These are phyloP conservation scores for Miniopterus natalensis DNA, from an alignment of 2,113 vertebrate species.

Conservation along the genomic window DNA sequence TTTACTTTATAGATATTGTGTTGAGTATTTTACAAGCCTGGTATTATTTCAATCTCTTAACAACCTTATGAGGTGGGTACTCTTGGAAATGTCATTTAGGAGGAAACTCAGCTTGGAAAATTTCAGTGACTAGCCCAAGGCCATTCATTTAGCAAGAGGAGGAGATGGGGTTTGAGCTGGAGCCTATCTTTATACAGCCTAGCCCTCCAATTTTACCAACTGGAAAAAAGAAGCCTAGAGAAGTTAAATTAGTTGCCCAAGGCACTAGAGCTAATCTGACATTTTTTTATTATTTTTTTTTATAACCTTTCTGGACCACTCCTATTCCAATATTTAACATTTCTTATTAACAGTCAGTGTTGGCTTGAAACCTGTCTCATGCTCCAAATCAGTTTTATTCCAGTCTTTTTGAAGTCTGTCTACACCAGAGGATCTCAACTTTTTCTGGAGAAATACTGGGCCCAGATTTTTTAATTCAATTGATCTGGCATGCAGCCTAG, in stretches of 20 bases:
- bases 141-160: neutral
- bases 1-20: neutral
- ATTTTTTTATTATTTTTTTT: neutral
- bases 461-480: neutral
- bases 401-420: neutral
- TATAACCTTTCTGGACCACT: neutral
- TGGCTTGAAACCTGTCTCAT: neutral
- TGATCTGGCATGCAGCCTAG: neutral
- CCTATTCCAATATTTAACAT: neutral
- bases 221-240: neutral
- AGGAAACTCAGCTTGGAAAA: neutral
- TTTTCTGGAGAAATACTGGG: neutral
- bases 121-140: neutral
- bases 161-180: neutral
- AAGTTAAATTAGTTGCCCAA: neutral
- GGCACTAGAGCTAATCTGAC: neutral
- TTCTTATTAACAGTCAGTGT: neutral
- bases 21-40: neutral
- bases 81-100: neutral
- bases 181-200: neutral
- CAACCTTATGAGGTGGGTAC: neutral
- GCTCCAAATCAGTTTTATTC: neutral
- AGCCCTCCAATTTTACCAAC: neutral
- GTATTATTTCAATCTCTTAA: conserved; percentile 4
- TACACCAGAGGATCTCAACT: neutral